Conservation (phyloP, 2,888 invertebrate genomes). For the Alsophila aescularia region DNA sequence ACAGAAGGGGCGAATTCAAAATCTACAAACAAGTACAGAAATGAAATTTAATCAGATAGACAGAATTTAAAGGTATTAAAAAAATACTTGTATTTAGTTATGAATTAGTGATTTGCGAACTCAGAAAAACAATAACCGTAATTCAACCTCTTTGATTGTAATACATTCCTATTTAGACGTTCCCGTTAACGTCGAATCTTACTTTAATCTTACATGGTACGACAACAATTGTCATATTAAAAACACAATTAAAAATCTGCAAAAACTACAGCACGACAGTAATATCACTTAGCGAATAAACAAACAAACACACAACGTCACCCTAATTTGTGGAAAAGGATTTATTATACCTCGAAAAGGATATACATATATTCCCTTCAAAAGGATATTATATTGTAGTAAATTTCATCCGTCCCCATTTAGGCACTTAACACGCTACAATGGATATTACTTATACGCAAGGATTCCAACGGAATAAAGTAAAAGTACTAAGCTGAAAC, state of each 20-base stretch:
- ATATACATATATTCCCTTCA: too few relatives aligned
- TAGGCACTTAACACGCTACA: conserved; percentile 8
- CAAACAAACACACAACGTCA: neutral
- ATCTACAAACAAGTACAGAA: too few relatives aligned
- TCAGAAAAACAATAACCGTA: too few relatives aligned
- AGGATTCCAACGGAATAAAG: neutral
- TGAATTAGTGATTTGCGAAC: too few relatives aligned
- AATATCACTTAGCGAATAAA: neutral
- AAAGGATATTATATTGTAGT: neutral
- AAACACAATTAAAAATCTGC: neutral
- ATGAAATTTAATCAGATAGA: too few relatives aligned
- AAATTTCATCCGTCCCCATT: conserved; percentile 7
- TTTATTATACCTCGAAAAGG: neutral
- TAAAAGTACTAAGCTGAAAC: neutral
- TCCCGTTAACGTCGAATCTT: too few relatives aligned
- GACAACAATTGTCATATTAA: neutral
- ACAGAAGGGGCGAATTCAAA: too few relatives aligned
- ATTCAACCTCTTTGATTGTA: too few relatives aligned
- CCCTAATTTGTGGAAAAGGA: conserved; percentile 15
- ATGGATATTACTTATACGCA: neutral
- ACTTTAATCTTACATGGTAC: too few relatives aligned
- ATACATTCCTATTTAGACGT: too few relatives aligned
- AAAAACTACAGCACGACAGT: neutral
- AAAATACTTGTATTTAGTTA: too few relatives aligned
- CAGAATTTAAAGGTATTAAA: too few relatives aligned